phyloP scores from a whole-genome alignment of 2,797 vertebrate genomes.

The Halcyon chelicuti region DNA sequence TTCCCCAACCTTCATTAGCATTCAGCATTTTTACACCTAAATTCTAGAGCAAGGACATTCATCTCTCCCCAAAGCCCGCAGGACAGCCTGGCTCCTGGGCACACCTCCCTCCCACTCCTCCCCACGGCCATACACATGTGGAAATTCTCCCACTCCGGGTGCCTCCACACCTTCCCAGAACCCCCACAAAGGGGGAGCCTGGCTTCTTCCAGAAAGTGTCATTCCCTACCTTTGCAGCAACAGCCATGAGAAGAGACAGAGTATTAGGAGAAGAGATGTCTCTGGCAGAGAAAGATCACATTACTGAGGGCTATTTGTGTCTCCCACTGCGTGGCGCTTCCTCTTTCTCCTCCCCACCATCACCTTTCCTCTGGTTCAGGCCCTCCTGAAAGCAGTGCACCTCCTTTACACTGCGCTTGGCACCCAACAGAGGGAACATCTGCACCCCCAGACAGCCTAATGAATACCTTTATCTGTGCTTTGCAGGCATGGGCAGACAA shows the following conservation, averaged over 20 bases:
- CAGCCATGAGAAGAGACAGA: not conserved
- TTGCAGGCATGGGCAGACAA: not conserved
- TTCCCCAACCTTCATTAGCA: not conserved
- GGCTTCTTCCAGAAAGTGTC: not conserved
- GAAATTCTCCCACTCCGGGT: not conserved
- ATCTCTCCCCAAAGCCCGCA: not conserved
- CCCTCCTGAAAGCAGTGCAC: not conserved
- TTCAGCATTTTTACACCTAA: not conserved
- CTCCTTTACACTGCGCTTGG: not conserved
- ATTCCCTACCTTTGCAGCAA: not conserved
- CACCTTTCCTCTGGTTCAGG: not conserved
- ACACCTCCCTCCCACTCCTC: not conserved
- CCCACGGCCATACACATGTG: accelerated
- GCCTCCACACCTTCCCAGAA: accelerated
- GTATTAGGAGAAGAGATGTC: not conserved
- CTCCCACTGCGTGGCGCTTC: not conserved
- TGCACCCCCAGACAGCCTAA: not conserved
- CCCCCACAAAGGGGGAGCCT: not conserved
- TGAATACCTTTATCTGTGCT: not conserved
- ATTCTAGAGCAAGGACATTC: not conserved
- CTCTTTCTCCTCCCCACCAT: not conserved
- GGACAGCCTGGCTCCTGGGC: not conserved
- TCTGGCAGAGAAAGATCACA: not conserved
- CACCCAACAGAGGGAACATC: not conserved
- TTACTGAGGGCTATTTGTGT: not conserved